Evolutionary conservation across 2,888 invertebrate genomes (phyloP), one percentile per base, ranked within the genome.

Genomic region (Hyalella azteca): DNA sequence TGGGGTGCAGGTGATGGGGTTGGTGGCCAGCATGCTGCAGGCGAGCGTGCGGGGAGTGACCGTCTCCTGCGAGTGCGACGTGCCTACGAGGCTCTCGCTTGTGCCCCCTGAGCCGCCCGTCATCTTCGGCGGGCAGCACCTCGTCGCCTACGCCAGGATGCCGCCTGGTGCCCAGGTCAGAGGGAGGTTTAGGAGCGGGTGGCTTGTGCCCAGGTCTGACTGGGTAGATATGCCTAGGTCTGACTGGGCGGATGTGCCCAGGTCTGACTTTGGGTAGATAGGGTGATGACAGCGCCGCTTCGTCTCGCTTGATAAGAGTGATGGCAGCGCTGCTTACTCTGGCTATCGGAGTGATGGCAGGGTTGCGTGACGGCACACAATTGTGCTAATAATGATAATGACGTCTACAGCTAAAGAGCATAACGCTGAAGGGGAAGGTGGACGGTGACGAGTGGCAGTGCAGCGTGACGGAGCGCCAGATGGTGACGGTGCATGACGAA

Each of bases 121-220:
- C 26, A 81, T 82, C 54, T 82, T 82, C 66, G 81, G 77, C 0
- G 82, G 82, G n/a, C 81, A 82, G 73, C 82, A 82, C 40, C 73
- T 81, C 54, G 60, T 79, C 29, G n/a, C 80, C 15, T 82, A 81
- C 40, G 78, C 79, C 59, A 29, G 82, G 39, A 29, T 82, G 39
- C 79, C 80, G 3, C 73, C 79, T 19, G 40, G 45, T 22, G 78
- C 81, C 4, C 45, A 32, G 79, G 82, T 82, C 54, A 54, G 22
- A 26, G 54, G 3, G 45, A 15, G 19, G 1, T 45, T 11, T 45
- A 15, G 45, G 45, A 19, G 45, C 0, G 80, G 80, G 15, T 78
- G 78, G 66, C 82, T 80, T 45, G 60, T 78, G n/a, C n/a, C n/a
- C n/a, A n/a, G 45, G 45, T 11, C 45, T 45, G 45, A 1, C 45